Percentiles rank a stretch among this genome's conserved stretches.
Conservation (phyloP, 1,140 invertebrate species). For the Palaemon carinicauda region DNA sequence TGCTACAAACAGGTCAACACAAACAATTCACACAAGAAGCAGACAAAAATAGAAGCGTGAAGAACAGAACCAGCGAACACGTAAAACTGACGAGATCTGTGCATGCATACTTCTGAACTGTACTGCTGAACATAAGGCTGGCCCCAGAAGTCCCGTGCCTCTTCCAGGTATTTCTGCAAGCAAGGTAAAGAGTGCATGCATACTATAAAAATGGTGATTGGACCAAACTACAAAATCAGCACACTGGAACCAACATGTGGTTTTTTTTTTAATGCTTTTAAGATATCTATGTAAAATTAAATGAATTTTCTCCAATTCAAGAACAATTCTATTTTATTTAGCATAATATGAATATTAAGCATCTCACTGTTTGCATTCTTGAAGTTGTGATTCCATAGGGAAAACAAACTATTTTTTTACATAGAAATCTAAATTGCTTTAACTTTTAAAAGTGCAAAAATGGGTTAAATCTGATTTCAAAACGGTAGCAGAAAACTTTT, state of each 20-base stretch:
- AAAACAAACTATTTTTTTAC: no score
- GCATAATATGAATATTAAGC: no score
- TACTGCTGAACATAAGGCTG: slow-evolving; percentile 55
- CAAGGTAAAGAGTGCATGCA: slow-evolving; percentile 43
- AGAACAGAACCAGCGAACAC: neutral
- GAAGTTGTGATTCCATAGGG: no score
- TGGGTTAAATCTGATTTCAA: neutral
- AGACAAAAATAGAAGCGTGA: slow-evolving; percentile 1
- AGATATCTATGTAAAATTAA: no score
- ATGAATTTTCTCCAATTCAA: no score
- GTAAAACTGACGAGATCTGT: neutral
- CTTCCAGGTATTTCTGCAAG: slow-evolving; percentile 56
- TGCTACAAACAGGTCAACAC: neutral
- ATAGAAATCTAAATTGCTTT: no score
- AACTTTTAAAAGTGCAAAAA: no score
- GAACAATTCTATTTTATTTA: no score
- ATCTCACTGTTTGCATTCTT: no score
- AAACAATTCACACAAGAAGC: neutral
- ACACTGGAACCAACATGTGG: neutral
- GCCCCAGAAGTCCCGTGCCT: slow-evolving; percentile 52
- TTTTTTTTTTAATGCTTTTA: no score
- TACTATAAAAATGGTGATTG: slow-evolving; percentile 24
- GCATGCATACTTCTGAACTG: slow-evolving; percentile 56
- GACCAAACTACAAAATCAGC: slow-evolving; percentile 16
- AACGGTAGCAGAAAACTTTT: neutral